A percentile compares a stretch with the other conserved stretches of the same genome.
These are phyloP conservation scores for Clanis bilineata DNA, from an alignment of 2,888 invertebrate species.

Conservation along the genomic window DNA sequence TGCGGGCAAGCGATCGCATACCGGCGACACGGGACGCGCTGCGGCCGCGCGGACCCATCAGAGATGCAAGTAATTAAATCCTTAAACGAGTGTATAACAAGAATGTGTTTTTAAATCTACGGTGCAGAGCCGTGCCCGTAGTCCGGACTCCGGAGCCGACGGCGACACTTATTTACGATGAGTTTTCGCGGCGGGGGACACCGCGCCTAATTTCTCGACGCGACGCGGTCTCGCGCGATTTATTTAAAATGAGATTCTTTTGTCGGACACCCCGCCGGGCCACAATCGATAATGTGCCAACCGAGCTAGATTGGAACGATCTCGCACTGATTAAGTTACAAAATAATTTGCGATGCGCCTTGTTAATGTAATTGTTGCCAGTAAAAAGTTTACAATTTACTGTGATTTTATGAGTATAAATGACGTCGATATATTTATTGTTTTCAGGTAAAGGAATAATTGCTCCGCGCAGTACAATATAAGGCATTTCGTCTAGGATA, in stretches of 20 bases:
- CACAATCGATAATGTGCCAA: conserved; percentile 68
- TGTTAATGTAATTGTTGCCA: conserved; percentile 46
- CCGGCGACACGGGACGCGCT: conserved; percentile 36
- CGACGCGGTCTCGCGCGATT: conserved; percentile 78
- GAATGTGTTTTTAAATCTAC: conserved; percentile 68
- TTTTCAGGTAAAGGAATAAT: background rate
- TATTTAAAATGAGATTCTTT: conserved; percentile 77
- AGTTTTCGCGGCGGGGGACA: conserved; percentile 78
- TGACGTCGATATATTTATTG: background rate
- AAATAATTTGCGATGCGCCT: conserved; percentile 57
- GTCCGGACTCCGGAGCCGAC: conserved; percentile 40
- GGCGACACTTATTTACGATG: conserved; percentile 78
- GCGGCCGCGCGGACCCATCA: conserved; percentile 54
- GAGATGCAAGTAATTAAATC: conserved; percentile 77
- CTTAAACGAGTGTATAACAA: conserved; percentile 79
- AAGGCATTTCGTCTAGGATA: too few species aligned
- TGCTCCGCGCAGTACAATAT: too few species aligned
- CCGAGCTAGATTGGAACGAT: conserved; percentile 65
- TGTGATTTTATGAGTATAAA: background rate
- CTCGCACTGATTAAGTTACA: conserved; percentile 68
- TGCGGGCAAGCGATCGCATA: conserved; percentile 37
- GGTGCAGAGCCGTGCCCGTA: conserved; percentile 44
- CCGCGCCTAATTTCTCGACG: conserved; percentile 77
- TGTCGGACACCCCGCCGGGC: conserved; percentile 73
- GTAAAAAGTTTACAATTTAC: background rate